A percentile compares a stretch with the other conserved stretches of the same genome.
Evolutionary conservation across 1,140 invertebrate species (phyloP).

Genomic region (Drosophila serrata): DNA sequence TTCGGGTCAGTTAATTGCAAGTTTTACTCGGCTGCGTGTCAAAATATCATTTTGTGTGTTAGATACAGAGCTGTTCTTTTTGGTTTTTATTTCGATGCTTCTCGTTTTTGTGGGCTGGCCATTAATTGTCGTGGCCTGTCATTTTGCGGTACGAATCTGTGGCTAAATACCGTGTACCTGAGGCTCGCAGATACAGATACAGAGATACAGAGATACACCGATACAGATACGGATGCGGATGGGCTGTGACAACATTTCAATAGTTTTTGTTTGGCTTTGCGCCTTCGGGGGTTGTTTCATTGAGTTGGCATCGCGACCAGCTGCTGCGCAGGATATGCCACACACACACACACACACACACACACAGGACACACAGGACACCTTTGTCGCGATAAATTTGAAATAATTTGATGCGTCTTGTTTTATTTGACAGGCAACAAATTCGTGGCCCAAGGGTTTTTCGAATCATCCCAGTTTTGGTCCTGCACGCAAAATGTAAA

Average conservation of each 20-base stretch:
- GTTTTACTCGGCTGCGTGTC: conserved; percentile 74
- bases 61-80: conserved; percentile 39
- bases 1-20: conserved; percentile 64
- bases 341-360: no score
- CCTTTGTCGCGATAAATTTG: conserved; percentile 74
- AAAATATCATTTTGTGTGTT: conserved; percentile 74
- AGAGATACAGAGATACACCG: neutral
- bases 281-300: conserved; percentile 22
- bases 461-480: conserved; percentile 11
- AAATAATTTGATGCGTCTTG: conserved; percentile 83
- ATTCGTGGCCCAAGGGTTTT: conserved; percentile 69
- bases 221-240: conserved; percentile 10
- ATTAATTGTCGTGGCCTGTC: conserved; percentile 75
- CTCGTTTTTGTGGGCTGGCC: conserved; percentile 11
- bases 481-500: conserved; percentile 52
- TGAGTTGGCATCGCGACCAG: conserved; percentile 34
- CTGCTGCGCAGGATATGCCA: conserved; percentile 17
- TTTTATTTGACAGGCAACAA: conserved; percentile 82
- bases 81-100: neutral
- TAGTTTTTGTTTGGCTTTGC: conserved; percentile 33
- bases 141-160: conserved; percentile 79
- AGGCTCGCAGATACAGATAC: conserved; percentile 1
- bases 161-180: conserved; percentile 54
- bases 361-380: no score
- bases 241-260: conserved; percentile 43